Evolutionary conservation across 2,113 vertebrate genomes (phyloP).

Genomic region (Triplophysa rosa): DNA sequence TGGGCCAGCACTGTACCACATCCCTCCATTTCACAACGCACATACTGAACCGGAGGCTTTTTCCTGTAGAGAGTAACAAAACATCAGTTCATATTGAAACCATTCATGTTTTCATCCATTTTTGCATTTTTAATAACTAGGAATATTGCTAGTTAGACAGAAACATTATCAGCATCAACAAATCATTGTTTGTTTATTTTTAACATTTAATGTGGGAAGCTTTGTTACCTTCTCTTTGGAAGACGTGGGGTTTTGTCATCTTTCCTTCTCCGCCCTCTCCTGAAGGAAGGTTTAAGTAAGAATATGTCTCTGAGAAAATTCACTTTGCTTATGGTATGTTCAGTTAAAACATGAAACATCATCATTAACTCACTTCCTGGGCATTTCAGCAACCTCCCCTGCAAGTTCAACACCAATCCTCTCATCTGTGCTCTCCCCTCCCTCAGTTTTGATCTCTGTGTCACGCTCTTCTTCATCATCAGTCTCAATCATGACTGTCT

Average conservation of each 20-base stretch:
- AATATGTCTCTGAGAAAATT: neutral
- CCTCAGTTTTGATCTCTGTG: conserved; percentile 72
- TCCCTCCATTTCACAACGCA: conserved; percentile 97
- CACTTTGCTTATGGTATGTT: no score
- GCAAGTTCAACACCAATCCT: conserved; percentile 84
- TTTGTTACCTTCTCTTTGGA: conserved; percentile 88
- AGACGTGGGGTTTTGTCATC: conserved; percentile 95
- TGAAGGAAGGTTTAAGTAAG: conserved; percentile 57
- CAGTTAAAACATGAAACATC: neutral
- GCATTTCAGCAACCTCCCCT: conserved; percentile 84
- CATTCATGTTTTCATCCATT: no score
- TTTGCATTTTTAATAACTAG: no score
- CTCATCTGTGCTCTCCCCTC: conserved; percentile 76
- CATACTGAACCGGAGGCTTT: conserved; percentile 97
- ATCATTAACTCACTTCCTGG: conserved; percentile 84
- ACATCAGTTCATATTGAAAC: no score
- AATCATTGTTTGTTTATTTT: neutral
- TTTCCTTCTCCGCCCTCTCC: conserved; percentile 93
- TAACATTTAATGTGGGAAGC: neutral
- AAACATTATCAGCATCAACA: no score
- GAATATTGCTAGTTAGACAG: no score
- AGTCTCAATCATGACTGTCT: conserved; percentile 58
- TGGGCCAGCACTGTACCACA: conserved; percentile 96
- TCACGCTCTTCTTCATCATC: conserved; percentile 70
- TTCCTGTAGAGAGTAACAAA: conserved; percentile 76